Evolutionary conservation across 2,797 vertebrate species (phyloP).

Genomic region (Hyperoplus immaculatus): DNA sequence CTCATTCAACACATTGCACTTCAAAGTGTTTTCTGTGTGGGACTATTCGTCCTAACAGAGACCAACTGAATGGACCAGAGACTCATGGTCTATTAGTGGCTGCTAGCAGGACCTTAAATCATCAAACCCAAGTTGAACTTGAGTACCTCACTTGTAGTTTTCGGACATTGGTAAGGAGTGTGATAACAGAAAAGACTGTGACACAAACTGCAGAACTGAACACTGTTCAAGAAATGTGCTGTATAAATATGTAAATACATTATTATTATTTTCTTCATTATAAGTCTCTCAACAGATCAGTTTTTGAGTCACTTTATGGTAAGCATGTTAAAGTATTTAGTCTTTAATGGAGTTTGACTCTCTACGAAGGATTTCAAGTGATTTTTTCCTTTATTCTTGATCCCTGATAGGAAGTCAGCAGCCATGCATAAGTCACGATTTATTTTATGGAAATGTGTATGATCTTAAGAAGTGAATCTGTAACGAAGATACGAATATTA

Average conservation of each 20-base stretch:
- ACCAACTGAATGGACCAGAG: not conserved
- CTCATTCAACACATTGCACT: too few relatives aligned
- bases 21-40: too few relatives aligned
- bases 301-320: not conserved
- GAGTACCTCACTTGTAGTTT: not conserved
- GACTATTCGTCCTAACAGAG: not conserved
- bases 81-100: not conserved
- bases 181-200: not conserved
- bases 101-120: not conserved
- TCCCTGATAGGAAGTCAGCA: not conserved
- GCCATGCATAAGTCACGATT: not conserved
- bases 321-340: not conserved
- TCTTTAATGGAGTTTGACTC: not conserved
- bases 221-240: not conserved
- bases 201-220: not conserved
- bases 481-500: too few relatives aligned
- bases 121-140: not conserved
- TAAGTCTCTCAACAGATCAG: conserved; percentile 7
- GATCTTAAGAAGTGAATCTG: not conserved
- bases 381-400: not conserved
- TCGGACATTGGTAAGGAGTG: too few relatives aligned
- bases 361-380: not conserved
- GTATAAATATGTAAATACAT: conserved; percentile 45
- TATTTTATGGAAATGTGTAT: not conserved
- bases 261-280: conserved; percentile 17